Evolutionary conservation across 2,888 invertebrate genomes (phyloP).

Genomic region (Ichneumoninae sp.): DNA sequence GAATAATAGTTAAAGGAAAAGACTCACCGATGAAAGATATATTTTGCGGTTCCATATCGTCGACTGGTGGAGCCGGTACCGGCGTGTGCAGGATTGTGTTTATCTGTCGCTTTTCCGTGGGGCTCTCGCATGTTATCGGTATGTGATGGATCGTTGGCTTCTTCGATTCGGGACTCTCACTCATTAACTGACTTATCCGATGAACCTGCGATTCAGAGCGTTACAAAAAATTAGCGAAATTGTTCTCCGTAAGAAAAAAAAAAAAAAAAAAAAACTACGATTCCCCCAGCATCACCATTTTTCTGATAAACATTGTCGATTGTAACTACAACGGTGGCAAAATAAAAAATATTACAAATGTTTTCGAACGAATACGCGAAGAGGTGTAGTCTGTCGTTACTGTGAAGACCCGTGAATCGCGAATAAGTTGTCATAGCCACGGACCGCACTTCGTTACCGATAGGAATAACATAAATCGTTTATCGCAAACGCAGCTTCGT

Average conservation of each 20-base stretch:
- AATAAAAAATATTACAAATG: background rate
- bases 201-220: conserved; percentile 77
- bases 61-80: conserved; percentile 89
- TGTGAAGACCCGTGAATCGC: conserved; percentile 36
- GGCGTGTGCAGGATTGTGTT: conserved; percentile 85
- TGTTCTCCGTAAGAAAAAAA: background rate
- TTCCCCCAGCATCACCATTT: conserved; percentile 62
- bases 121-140: conserved; percentile 81
- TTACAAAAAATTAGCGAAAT: conserved; percentile 9
- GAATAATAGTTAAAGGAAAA: background rate
- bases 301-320: conserved; percentile 63
- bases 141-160: conserved; percentile 82
- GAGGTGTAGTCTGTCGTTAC: conserved; percentile 23
- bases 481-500: conserved; percentile 20
- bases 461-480: conserved; percentile 32
- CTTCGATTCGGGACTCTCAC: conserved; percentile 82
- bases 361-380: background rate
- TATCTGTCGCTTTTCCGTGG: conserved; percentile 80
- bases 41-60: conserved; percentile 97
- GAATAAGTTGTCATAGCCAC: conserved; percentile 7
- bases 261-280: conserved; percentile 1
- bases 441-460: conserved; percentile 17
- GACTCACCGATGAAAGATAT: conserved; percentile 94
- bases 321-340: background rate
- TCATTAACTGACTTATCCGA: conserved; percentile 84